Evolutionary conservation across 1,140 invertebrate species (phyloP), one percentile per base, ranked within the genome.

Genomic region (Acromyrmex echinatior): DNA sequence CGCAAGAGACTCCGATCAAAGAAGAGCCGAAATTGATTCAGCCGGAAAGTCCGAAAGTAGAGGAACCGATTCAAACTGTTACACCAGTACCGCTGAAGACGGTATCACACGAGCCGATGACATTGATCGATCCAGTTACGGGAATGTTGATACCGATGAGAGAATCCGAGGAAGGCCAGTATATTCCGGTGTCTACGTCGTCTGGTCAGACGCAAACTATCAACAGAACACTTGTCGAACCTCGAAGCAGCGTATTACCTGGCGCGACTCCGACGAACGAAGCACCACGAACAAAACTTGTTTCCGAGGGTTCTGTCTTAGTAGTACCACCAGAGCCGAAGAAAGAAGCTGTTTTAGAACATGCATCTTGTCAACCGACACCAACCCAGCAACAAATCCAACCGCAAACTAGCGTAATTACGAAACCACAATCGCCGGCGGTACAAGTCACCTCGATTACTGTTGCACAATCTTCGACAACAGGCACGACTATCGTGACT

Each of bases 91-190:
- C 51, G 28, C 92, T 93, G 66, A 95, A 93, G 70, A 49, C 93
- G 1, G 31, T 87, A 0, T 91, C 90, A 1, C 93, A 90, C 0
- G 97, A 97, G 89, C 96, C 96, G 1, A 97, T 96, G 91, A 96
- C 95, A 16, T 92, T 98, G 12, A 97, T 98, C 35, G 97, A 98
- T 95, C 97, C 97, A 0, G 97, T 97, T 0, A 98, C 97, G 1
- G 98, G 97, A 12, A 95, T 97, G 88, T 94, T 98, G 58, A 97
- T 97, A 65, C 97, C 96, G 0, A 97, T 97, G 96, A 95, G 96
- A 88, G 97, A 97, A 90, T 97, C 97, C 49, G 97, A 97, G 91
- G 97, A 98, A 91, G 97, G 97, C 21, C 96, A 96, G 73, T 97
- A 97, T 91, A 96, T 97, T 74, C 97, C 97, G 14, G 95, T 97